Evolutionary conservation across 2,888 invertebrate genomes (phyloP), one percentile per base, ranked within the genome.

Genomic region (Drosophila leonis): DNA sequence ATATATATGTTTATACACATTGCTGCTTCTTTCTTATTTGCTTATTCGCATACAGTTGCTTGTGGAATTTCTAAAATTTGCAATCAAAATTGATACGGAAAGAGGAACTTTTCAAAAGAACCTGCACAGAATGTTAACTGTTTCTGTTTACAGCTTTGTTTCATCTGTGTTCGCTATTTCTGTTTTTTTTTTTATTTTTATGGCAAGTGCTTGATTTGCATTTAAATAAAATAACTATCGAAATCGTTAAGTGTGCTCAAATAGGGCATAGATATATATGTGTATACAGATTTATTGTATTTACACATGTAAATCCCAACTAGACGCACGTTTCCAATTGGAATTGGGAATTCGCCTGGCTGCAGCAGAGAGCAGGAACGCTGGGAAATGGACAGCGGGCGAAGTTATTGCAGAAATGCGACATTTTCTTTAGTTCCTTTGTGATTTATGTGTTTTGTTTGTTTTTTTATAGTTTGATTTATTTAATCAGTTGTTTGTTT

Each of bases 331-430:
- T 62, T 6, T 29, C 48, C 48, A 29, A 48, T 48, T 29, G 48
- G 27, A 46, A 15, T 13, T 46, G 8, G 7, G 7, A 24, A 44
- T 8, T 13, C 24, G 24, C 4, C n/a, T n/a, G n/a, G n/a, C n/a
- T n/a, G n/a, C n/a, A n/a, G n/a, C n/a, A n/a, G n/a, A n/a, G n/a
- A 27, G 24, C 24, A 4, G 27, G n/a, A 29, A 29, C n/a, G 31
- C n/a, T 49, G 31, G 24, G 35, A 60, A 49, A 49, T 31, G 33
- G 33, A 13, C 31, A 52, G 18, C 49, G 33, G 62, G 54, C 33
- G 51, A 82, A 77, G 69, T 78, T 60, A 66, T 37, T 62, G 71
- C 71, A 75, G 78, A 85, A 82, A 82, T 76, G 78, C 80, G 62
- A 27, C 44, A 57, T 54, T 65, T 49, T 10, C 35, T 49, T 51